Percentiles rank a stretch among this genome's conserved stretches.
Evolutionary conservation across 2,797 vertebrate genomes (phyloP).

Genomic region (Neosalanx taihuensis): DNA sequence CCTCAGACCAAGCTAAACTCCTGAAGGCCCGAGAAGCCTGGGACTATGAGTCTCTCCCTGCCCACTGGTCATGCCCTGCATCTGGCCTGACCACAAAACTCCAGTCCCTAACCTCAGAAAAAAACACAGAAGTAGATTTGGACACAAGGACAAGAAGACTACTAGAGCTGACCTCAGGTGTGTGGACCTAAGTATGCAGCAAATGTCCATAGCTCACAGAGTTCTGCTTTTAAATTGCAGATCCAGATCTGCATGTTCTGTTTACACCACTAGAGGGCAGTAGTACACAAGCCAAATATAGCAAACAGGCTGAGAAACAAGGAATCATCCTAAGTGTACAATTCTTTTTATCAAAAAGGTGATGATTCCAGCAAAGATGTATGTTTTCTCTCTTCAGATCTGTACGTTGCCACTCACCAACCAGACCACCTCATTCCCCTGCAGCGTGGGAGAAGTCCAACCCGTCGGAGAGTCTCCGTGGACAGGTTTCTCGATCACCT

Average conservation of each 20-base stretch:
- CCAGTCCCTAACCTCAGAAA: slow-evolving; percentile 11
- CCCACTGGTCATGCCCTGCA: neutral
- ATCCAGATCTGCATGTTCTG: neutral
- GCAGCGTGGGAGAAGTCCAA: neutral
- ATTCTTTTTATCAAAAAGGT: neutral
- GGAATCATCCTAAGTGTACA: too few species aligned
- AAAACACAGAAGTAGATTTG: slow-evolving; percentile 16
- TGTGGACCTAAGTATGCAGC: neutral
- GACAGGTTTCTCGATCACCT: slow-evolving; percentile 5
- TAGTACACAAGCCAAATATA: slow-evolving; percentile 2
- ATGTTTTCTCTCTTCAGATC: slow-evolving; percentile 16
- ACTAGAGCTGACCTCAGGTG: slow-evolving; percentile 27
- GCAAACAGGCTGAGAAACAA: too few species aligned
- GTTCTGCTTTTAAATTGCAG: too few species aligned
- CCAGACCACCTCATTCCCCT: slow-evolving; percentile 9
- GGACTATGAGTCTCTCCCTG: slow-evolving; percentile 2
- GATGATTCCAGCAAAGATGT: neutral
- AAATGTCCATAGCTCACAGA: neutral
- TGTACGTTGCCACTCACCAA: slow-evolving; percentile 27
- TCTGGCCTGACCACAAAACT: neutral
- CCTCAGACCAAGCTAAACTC: neutral
- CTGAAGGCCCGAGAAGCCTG: neutral
- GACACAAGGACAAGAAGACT: slow-evolving; percentile 27
- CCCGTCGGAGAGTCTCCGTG: neutral
- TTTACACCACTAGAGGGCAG: slow-evolving; percentile 22